phyloP scores from a whole-genome alignment of 2,888 invertebrate genomes.

The Orthonychiurus folsomi region DNA sequence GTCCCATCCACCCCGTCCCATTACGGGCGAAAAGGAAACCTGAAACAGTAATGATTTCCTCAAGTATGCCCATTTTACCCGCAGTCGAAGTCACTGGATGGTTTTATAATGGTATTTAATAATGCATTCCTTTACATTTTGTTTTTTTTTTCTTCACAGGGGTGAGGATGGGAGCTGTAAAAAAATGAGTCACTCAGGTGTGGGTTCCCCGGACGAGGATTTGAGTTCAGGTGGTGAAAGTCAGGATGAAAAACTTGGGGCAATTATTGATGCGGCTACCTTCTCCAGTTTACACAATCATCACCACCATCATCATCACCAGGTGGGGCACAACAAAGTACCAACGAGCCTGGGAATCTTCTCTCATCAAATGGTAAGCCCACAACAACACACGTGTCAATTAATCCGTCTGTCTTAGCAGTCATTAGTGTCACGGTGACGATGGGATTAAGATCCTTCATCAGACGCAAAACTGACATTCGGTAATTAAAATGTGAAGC shows the following conservation, averaged over 20 bases:
- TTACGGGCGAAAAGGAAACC: no score
- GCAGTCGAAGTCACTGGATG: neutral
- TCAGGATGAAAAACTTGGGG: constrained; percentile 35
- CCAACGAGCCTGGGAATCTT: constrained; percentile 33
- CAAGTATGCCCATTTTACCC: neutral
- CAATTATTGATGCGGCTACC: constrained; percentile 20
- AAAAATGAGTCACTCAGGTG: constrained; percentile 35
- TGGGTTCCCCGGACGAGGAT: constrained; percentile 39
- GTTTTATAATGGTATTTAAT: no score
- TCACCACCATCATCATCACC: constrained; percentile 22
- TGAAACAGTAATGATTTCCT: neutral
- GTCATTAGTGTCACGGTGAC: neutral
- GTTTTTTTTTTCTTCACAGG: constrained; percentile 23
- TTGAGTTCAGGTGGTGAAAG: constrained; percentile 40
- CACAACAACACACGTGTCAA: neutral
- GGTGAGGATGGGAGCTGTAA: constrained; percentile 40
- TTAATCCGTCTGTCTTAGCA: neutral
- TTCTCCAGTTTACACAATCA: constrained; percentile 25
- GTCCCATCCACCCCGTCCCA: no score
- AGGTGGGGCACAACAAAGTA: constrained; percentile 19
- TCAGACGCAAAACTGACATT: no score
- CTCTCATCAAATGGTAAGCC: constrained; percentile 39
- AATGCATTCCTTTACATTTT: neutral
- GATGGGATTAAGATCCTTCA: no score
- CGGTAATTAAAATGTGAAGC: no score